Conservation (phyloP, 2,797 vertebrate genomes). For the Channa striata region DNA sequence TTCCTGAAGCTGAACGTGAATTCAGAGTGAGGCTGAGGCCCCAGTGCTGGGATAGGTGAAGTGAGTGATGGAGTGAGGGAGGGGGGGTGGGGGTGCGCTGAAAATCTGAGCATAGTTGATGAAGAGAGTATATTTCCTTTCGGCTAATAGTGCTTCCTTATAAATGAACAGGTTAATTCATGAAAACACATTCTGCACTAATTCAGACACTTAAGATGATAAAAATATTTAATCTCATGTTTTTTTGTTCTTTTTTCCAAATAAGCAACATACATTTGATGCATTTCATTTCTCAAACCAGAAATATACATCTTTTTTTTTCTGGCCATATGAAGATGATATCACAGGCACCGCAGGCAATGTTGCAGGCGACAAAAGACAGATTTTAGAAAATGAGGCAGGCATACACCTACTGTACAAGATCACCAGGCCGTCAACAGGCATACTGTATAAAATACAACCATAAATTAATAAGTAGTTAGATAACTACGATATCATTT, state of each 20-base stretch:
- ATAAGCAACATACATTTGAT: constrained; percentile 78
- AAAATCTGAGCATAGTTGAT: constrained; percentile 24
- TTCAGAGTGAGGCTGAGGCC: constrained; percentile 12
- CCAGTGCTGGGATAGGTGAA: constrained; percentile 7
- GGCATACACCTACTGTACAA: constrained; percentile 78
- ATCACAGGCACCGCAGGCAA: constrained; percentile 84
- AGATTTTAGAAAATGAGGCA: constrained; percentile 75
- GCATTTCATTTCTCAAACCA: constrained; percentile 70
- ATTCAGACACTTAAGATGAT: constrained; percentile 66
- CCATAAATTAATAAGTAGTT: constrained; percentile 68
- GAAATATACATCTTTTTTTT: constrained; percentile 55
- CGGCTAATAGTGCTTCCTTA: neutral
- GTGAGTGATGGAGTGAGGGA: constrained; percentile 4
- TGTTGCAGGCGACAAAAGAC: constrained; percentile 72
- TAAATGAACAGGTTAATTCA: constrained; percentile 1
- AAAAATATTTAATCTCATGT: constrained; percentile 83
- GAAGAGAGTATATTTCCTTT: neutral
- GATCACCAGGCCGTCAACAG: constrained; percentile 78
- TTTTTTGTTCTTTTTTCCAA: constrained; percentile 63
- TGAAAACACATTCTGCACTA: constrained; percentile 24
- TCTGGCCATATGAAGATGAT: constrained; percentile 68
- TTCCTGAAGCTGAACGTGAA: constrained; percentile 67
- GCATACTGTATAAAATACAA: constrained; percentile 82
- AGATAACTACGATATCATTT: constrained; percentile 76
- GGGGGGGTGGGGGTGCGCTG: constrained; percentile 39